Base-by-base conservation (phyloP, 1,140 invertebrate species). In the Idris sp. region DNA sequence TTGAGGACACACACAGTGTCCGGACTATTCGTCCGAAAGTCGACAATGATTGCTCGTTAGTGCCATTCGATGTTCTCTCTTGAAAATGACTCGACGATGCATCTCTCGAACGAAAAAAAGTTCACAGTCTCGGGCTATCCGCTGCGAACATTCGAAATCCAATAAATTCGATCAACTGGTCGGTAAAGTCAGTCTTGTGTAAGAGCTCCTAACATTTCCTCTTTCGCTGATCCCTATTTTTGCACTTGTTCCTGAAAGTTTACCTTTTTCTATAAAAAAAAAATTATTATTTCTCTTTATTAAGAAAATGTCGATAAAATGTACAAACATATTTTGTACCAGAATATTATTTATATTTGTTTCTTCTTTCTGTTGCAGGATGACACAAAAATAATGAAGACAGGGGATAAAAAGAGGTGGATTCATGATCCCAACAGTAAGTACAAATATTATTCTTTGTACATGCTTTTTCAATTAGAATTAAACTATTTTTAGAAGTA, bases 341-440 rank as follows among this genome's bases (percentile, higher is more conserved):
- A 44, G n/a, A 53, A 44, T 16, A 69, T 59, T 8, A 30, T 46
- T 71, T 71, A n/a, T 61, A 54, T 61, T 8, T 40, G 14, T 54
- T 33, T 62, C 69, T 61, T 54, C 48, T 31, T 59, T 4, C 74
- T 77, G 80, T 88, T 88, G 18, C 83, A 89, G 88, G 88, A 89
- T 76, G 88, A 88, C 48, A 81, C 86, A 7, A 83, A 88, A 72
- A 81, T 85, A 43, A 82, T 86, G 61, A 90, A 90, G 83, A 74
- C 84, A 11, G 88, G 87, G 15, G 90, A 92, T 80, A 90, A 92
- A 83, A 93, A 93, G 77, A 87, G 89, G 82, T 93, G 92, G 92
- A 92, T 93, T 79, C 91, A 92, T 78, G 92, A 93, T 84, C 92
- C 92, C 2, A 91, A 91, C 80, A 93, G 92, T 93, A 83, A 92